These are phyloP conservation scores for Enteromius unitaeniatus DNA, from an alignment of 2,797 vertebrate genomes.

Conservation along the genomic window DNA sequence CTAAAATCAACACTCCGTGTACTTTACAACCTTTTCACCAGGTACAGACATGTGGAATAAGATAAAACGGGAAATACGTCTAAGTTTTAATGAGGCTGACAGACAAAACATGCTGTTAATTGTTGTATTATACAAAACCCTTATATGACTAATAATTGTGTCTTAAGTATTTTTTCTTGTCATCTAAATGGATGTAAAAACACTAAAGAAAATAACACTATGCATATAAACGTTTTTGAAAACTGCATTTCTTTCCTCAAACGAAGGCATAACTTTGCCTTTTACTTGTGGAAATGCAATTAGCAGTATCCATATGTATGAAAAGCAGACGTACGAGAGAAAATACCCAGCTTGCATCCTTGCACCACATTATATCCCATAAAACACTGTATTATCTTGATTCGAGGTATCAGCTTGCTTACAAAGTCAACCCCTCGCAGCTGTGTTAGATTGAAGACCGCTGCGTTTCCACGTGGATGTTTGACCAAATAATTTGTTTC, in stretches of 20 bases:
- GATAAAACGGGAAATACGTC: not conserved
- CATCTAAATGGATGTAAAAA: slow-evolving; percentile 17
- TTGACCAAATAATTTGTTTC: slow-evolving; percentile 7
- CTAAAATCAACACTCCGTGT: slow-evolving; percentile 95
- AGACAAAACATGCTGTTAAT: not conserved
- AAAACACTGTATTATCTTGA: slow-evolving; percentile 7
- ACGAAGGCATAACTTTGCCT: not conserved
- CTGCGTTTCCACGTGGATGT: not conserved
- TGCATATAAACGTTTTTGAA: not conserved
- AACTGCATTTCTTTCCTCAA: slow-evolving; percentile 17
- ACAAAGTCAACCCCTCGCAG: not conserved
- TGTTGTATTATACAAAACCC: slow-evolving; percentile 7
- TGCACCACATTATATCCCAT: slow-evolving; percentile 10
- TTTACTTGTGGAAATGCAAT: slow-evolving; percentile 1
- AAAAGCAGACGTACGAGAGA: not conserved
- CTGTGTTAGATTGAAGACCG: not conserved
- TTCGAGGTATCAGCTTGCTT: not conserved
- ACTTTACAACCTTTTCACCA: slow-evolving; percentile 97
- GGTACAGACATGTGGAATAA: slow-evolving; percentile 94
- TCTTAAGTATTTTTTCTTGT: not conserved
- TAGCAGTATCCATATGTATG: not conserved
- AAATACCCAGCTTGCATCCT: slow-evolving; percentile 7
- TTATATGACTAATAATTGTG: slow-evolving; percentile 20
- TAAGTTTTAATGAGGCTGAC: slow-evolving; percentile 32
- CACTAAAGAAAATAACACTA: slow-evolving; percentile 18